Conservation (phyloP, 2,888 invertebrate species). For the Lasioglossum morio region DNA sequence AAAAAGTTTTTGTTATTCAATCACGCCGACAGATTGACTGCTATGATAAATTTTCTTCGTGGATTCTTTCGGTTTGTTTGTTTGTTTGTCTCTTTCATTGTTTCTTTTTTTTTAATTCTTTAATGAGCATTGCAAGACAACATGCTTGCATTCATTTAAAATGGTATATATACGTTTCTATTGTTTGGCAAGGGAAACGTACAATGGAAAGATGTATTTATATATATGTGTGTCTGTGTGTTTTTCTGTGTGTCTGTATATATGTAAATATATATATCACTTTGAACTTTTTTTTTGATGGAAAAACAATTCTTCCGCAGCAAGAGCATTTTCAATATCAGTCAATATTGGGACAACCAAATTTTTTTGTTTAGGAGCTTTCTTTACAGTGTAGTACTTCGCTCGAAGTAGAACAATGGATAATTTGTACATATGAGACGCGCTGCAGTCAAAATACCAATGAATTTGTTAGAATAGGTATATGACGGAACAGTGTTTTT, state of each 20-base stretch:
- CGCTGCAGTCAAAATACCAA: constrained; percentile 60
- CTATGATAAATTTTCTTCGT: constrained; percentile 43
- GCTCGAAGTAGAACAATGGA: constrained; percentile 39
- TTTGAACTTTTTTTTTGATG: constrained; percentile 36
- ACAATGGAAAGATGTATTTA: constrained; percentile 34
- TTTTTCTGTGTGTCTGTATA: not conserved
- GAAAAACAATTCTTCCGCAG: constrained; percentile 28
- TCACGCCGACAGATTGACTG: constrained; percentile 60
- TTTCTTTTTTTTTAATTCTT: constrained; percentile 19
- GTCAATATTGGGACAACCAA: constrained; percentile 49
- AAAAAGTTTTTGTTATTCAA: constrained; percentile 25
- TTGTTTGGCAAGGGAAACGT: constrained; percentile 60
- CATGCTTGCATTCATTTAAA: constrained; percentile 40
- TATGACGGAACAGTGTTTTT: constrained; percentile 70
- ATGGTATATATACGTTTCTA: constrained; percentile 45
- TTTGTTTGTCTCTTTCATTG: not conserved
- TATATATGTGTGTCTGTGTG: constrained; percentile 6
- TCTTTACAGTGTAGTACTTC: constrained; percentile 46
- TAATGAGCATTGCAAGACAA: constrained; percentile 48
- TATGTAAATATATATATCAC: constrained; percentile 35
- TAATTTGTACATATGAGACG: constrained; percentile 54
- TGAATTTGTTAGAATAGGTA: constrained; percentile 69
- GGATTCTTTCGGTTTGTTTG: constrained; percentile 5
- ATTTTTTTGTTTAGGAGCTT: constrained; percentile 43
- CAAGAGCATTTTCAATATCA: constrained; percentile 43